Conservation (phyloP, 2,888 invertebrate genomes). For the Theretra japonica region DNA sequence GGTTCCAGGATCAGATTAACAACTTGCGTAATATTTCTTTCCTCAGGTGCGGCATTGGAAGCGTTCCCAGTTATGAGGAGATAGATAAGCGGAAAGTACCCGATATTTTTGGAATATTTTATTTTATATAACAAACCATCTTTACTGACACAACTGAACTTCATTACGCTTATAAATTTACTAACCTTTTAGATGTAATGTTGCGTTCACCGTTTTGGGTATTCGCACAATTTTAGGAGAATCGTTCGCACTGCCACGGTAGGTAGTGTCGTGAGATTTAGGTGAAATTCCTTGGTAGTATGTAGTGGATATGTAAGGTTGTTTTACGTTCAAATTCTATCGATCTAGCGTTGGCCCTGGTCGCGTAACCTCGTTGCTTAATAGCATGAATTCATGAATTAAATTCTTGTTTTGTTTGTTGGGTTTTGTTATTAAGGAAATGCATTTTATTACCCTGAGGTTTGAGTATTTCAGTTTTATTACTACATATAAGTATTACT, state of each 20-base stretch:
- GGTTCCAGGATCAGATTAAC: not conserved
- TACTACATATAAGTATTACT: not conserved
- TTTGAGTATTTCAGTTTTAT: not conserved
- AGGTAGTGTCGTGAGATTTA: not conserved
- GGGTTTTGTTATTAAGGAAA: not conserved
- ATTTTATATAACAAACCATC: slow-evolving; percentile 64
- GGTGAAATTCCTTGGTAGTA: not conserved
- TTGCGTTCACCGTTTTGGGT: slow-evolving; percentile 38
- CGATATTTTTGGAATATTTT: slow-evolving; percentile 78
- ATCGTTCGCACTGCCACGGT: slow-evolving; percentile 19
- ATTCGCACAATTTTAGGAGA: slow-evolving; percentile 17
- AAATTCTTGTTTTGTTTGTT: not conserved
- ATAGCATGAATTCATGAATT: not conserved
- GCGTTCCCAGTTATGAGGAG: slow-evolving; percentile 68
- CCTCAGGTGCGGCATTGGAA: slow-evolving; percentile 71
- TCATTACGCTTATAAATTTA: slow-evolving; percentile 78
- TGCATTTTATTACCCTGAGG: not conserved
- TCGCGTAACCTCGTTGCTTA: not conserved
- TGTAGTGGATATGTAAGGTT: not conserved
- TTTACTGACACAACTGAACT: slow-evolving; percentile 69
- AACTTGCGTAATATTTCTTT: slow-evolving; percentile 21
- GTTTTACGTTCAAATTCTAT: slow-evolving; percentile 12
- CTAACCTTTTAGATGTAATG: slow-evolving; percentile 58
- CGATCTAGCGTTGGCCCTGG: not conserved
- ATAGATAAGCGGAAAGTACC: slow-evolving; percentile 52